Evolutionary conservation across 2,113 vertebrate genomes (phyloP).

Genomic region (Rhabdornis inornatus): DNA sequence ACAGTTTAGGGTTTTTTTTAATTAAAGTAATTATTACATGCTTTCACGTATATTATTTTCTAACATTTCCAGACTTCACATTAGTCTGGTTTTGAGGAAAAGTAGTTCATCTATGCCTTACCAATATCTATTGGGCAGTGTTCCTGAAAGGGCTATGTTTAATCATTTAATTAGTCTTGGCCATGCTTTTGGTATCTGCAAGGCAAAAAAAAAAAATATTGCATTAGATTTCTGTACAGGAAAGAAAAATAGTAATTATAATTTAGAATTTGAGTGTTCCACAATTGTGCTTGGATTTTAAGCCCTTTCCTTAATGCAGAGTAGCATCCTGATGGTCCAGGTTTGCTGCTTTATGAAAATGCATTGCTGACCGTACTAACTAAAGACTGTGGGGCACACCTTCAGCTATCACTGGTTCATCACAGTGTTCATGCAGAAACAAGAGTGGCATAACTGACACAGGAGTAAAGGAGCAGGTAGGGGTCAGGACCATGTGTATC

Average conservation of each 20-base stretch:
- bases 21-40: background rate
- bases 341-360: background rate
- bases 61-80: background rate
- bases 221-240: background rate
- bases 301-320: background rate
- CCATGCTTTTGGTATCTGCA: background rate
- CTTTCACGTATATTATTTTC: background rate
- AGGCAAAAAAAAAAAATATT: background rate
- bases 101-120: background rate
- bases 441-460: background rate
- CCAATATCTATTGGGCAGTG: background rate
- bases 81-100: background rate
- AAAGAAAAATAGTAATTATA: background rate
- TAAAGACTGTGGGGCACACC: background rate
- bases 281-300: background rate
- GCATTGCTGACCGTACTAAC: background rate
- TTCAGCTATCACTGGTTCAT: background rate
- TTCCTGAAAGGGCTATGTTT: background rate
- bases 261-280: background rate
- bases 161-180: background rate
- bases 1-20: background rate
- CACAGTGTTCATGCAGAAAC: background rate
- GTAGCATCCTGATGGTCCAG: background rate
- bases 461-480: accelerated
- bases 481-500: accelerated